A percentile compares a stretch with the other conserved stretches of the same genome.
phyloP scores from a whole-genome alignment of 1,140 invertebrate genomes.

The Achatina immaculata region DNA sequence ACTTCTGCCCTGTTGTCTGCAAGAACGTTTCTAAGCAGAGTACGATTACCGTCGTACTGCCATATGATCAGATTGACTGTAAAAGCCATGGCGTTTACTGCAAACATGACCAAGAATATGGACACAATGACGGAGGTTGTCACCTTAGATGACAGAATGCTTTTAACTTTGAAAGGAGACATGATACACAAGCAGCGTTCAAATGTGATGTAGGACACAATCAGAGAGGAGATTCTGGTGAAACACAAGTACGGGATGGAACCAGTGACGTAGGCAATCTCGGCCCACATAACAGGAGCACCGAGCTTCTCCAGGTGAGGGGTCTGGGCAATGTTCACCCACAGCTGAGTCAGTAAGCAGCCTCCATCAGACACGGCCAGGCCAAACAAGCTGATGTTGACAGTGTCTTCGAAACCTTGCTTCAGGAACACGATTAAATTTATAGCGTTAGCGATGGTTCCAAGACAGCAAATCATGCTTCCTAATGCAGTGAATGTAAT shows the following conservation, averaged over 20 bases:
- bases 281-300: conserved; percentile 87
- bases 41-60: neutral
- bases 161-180: conserved; percentile 75
- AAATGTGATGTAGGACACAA: conserved; percentile 2
- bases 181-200: conserved; percentile 28
- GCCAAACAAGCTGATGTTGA: conserved; percentile 17
- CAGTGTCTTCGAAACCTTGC: conserved; percentile 11
- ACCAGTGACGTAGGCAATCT: conserved; percentile 94
- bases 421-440: conserved; percentile 19
- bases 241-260: conserved; percentile 93
- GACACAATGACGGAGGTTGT: conserved; percentile 80
- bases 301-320: conserved; percentile 84
- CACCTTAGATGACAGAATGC: conserved; percentile 89
- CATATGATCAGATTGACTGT: neutral
- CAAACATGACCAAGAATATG: neutral
- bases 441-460: conserved; percentile 18
- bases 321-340: conserved; percentile 75
- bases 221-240: conserved; percentile 79
- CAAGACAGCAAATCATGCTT: neutral
- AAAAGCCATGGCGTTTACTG: neutral
- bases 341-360: neutral
- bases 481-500: neutral
- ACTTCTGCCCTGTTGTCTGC: neutral
- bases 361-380: conserved; percentile 1
- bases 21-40: neutral